phyloP scores from a whole-genome alignment of 2,888 invertebrate species.

The Drosophila lacicola region DNA sequence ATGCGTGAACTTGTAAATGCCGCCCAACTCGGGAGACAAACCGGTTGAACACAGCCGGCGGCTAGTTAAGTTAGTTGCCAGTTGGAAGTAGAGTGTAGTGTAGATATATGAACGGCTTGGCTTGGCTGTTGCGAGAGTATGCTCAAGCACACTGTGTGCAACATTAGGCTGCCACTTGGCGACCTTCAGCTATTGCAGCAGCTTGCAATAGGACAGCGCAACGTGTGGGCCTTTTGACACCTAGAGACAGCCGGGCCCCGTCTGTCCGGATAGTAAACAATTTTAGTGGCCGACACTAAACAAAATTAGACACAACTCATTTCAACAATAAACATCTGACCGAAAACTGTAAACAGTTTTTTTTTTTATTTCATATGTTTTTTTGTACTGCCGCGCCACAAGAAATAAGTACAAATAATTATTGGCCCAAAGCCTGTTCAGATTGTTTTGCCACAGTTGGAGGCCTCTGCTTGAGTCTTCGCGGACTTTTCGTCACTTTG shows the following conservation, averaged over 20 bases:
- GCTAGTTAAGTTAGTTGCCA: neutral
- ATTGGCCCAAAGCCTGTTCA: slow-evolving; percentile 29
- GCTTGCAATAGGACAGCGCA: slow-evolving; percentile 32
- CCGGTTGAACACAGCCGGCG: slow-evolving; percentile 22
- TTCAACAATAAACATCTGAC: slow-evolving; percentile 49
- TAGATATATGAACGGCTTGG: neutral
- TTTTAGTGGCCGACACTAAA: slow-evolving; percentile 64
- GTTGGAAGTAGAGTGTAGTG: neutral
- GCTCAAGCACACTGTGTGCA: slow-evolving; percentile 8
- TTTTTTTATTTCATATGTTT: neutral
- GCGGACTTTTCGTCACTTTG: slow-evolving; percentile 37
- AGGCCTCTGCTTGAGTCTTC: slow-evolving; percentile 19
- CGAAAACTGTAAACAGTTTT: slow-evolving; percentile 55
- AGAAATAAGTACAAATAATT: slow-evolving; percentile 42
- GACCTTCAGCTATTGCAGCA: slow-evolving; percentile 56
- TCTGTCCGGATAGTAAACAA: slow-evolving; percentile 57
- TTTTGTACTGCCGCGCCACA: slow-evolving; percentile 4
- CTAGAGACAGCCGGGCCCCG: slow-evolving; percentile 6
- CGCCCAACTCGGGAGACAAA: slow-evolving; percentile 20
- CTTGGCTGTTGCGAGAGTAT: neutral
- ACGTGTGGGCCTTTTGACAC: slow-evolving; percentile 56
- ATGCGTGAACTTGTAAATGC: slow-evolving; percentile 53
- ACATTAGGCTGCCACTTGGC: slow-evolving; percentile 48
- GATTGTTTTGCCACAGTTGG: slow-evolving; percentile 9
- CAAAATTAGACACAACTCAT: slow-evolving; percentile 64